A percentile compares a stretch with the other conserved stretches of the same genome.
Conservation (phyloP, 2,888 invertebrate genomes). For the Crepidodera aurea region DNA sequence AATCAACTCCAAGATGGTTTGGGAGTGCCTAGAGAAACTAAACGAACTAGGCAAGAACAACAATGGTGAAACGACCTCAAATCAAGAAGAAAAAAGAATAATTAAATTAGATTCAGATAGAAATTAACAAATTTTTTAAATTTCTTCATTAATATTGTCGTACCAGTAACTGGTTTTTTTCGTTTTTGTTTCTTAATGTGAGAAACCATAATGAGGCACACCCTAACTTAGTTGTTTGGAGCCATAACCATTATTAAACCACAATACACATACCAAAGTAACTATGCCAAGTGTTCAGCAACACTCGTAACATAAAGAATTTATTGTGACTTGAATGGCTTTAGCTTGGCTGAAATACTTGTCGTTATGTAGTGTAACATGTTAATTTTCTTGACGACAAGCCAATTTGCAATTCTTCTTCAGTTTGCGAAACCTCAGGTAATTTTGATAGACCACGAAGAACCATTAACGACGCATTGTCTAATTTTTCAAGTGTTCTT, state of each 20-base stretch:
- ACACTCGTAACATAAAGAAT: conserved; percentile 28
- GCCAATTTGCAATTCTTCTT: conserved; percentile 33
- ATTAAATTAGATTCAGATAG: too few relatives aligned
- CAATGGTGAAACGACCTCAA: too few relatives aligned
- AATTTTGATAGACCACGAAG: conserved; percentile 18
- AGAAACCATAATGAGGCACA: conserved; percentile 14
- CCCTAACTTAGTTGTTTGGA: conserved; percentile 7
- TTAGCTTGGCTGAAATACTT: conserved; percentile 24
- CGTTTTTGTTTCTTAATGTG: background rate
- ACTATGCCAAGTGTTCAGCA: conserved; percentile 21
- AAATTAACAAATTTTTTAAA: too few relatives aligned
- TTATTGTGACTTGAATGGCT: conserved; percentile 32
- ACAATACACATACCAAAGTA: conserved; percentile 3
- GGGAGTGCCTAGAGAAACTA: too few relatives aligned
- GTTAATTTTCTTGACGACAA: conserved; percentile 36
- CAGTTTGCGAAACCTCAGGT: conserved; percentile 17
- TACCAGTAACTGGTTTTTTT: background rate
- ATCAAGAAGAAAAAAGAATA: too few relatives aligned
- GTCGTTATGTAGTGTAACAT: conserved; percentile 36
- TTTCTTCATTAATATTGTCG: too few relatives aligned
- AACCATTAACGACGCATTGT: background rate
- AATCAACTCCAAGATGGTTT: too few relatives aligned
- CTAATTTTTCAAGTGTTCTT: too few relatives aligned
- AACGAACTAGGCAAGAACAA: too few relatives aligned
- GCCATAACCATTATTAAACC: conserved; percentile 8